Evolutionary conservation across 2,113 vertebrate species (phyloP).

Genomic region (Dipodomys merriami): DNA sequence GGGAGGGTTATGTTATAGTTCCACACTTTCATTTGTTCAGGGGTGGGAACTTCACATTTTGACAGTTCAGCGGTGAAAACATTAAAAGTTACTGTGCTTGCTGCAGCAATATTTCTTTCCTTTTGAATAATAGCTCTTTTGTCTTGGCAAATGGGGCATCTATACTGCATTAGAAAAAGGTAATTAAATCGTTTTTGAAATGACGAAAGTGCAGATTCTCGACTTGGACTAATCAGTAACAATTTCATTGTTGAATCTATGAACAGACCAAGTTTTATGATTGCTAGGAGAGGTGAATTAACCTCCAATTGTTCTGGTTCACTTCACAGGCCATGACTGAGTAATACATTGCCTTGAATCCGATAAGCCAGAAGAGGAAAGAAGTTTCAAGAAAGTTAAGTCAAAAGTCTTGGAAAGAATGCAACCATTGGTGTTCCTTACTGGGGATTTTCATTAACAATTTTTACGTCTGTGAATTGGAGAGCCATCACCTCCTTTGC

Average conservation of each 20-base stretch:
- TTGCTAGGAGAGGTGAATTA: constrained; percentile 73
- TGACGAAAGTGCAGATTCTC: constrained; percentile 66
- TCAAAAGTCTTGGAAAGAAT: constrained; percentile 62
- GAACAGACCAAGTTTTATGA: constrained; percentile 73
- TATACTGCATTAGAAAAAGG: constrained; percentile 72
- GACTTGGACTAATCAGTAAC: constrained; percentile 70
- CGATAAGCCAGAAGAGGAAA: constrained; percentile 67
- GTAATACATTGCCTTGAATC: constrained; percentile 57
- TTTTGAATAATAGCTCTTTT: constrained; percentile 79
- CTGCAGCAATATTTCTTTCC: constrained; percentile 55
- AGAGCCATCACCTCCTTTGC: constrained; percentile 30
- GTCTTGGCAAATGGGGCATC: constrained; percentile 80
- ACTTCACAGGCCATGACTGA: constrained; percentile 37
- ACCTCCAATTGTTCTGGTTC: constrained; percentile 67
- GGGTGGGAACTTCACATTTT: constrained; percentile 69
- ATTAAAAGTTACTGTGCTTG: constrained; percentile 70
- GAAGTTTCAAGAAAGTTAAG: constrained; percentile 74
- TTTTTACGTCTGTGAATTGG: constrained; percentile 69
- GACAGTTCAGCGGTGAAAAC: constrained; percentile 78
- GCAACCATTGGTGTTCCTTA: background rate
- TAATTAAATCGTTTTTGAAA: constrained; percentile 77
- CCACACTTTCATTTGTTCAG: constrained; percentile 66
- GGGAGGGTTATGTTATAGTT: constrained; percentile 70
- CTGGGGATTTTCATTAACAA: constrained; percentile 51
- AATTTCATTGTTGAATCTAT: constrained; percentile 66